phyloP scores from a whole-genome alignment of 2,797 vertebrate species.

The Sternarchorhynchus goeldii region DNA sequence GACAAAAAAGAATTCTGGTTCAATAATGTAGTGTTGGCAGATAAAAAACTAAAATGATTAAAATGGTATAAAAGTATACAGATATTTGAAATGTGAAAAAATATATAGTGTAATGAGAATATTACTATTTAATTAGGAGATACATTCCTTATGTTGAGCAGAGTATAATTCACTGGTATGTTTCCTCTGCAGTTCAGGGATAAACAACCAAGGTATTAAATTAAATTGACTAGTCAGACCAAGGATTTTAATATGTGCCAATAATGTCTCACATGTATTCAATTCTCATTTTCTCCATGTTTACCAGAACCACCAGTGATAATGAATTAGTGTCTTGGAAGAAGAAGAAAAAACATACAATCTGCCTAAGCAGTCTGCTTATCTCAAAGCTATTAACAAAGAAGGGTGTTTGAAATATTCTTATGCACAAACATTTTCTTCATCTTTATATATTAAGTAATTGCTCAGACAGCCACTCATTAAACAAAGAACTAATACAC shows the following conservation, averaged over 20 bases:
- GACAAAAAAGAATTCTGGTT: no score
- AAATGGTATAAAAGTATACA: no score
- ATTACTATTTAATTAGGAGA: background rate
- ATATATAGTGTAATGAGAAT: no score
- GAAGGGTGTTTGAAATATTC: background rate
- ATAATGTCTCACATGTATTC: background rate
- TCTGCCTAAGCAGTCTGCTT: no score
- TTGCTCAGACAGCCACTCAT: slow-evolving; percentile 10
- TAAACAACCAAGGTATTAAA: background rate
- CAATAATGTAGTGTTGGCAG: no score
- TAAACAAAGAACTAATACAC: slow-evolving; percentile 15
- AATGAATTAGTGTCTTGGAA: no score
- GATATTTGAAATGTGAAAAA: no score
- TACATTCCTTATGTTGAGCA: background rate
- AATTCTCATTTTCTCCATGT: no score
- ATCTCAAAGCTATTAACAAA: no score
- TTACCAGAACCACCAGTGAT: no score
- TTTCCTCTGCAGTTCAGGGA: background rate
- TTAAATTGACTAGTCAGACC: background rate
- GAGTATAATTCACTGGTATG: background rate
- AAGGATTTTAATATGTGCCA: background rate
- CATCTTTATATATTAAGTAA: background rate
- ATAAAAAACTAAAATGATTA: no score
- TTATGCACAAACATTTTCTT: background rate
- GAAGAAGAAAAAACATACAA: no score